Base-by-base conservation (phyloP, 2,888 invertebrate species). In the Notodonta ziczac region DNA sequence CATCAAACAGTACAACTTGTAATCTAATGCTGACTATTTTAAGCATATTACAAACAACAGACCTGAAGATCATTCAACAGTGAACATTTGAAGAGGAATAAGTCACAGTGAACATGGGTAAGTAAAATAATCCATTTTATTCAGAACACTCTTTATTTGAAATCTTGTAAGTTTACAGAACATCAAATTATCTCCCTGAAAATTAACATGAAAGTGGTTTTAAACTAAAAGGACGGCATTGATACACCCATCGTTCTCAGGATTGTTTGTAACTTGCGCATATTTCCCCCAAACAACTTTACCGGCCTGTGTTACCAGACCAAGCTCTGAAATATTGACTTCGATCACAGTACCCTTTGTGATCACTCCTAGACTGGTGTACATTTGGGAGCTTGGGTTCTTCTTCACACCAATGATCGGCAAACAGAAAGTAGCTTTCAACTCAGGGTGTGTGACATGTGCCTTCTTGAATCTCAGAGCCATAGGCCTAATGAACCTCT, bases 221-320 rank as follows among this genome's bases (percentile, higher is more conserved):
- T 95, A 99, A 70, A 99, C 98, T 87, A 99, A 95, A 66, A 99
- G 95, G 65, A 99, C 98, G 84, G 99, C 99, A 94, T 99, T 99
- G 65, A 99, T 99, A 84, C 99, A 99, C 16, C 99, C 99, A 94
- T 99, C 99, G 92, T 99, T 99, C 90, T 99, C 99, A 0, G 99
- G 99, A 93, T 99, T 98, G 90, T 99, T 99, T 0, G 99, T 99
- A 16, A 99, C 99, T 91, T 99, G 99, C 0, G 99, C 99, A 87
- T 98, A 99, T 94, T 99, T 99, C 63, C 99, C 99, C 99, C 99
- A 99, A 0, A 99, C 98, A 56, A 99, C 99, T 95, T 99, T 99
- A 65, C 99, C 99, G 9, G 98, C 97, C 87, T 99, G 99, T 0
- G 99, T 99, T 1, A 99, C 99, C 67, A 99, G 94, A 94, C 99